Evolutionary conservation across 2,888 invertebrate species (phyloP), one percentile per base, ranked within the genome.

Genomic region (Mimumesa dahlbomi): DNA sequence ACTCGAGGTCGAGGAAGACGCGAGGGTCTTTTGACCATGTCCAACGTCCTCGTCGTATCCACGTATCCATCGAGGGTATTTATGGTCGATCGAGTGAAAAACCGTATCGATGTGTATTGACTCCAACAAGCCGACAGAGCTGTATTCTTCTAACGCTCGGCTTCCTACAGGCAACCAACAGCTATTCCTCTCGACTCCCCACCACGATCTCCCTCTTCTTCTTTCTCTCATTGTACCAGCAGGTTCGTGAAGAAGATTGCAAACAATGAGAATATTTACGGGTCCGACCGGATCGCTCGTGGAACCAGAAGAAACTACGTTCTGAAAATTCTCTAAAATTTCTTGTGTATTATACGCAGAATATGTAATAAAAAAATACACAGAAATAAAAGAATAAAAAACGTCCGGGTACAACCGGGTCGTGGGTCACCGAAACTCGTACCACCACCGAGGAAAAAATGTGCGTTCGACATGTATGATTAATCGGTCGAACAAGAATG

Each of bases 51-150:
- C 46, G 22, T 6, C 16, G 31, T 1, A 43, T 13, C 11, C 25
- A n/a, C 43, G 21, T 22, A 9, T 25, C 9, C 52, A 31, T 50
- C 29, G 21, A 29, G 2, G 25, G 16, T 22, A 46, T 49, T 63
- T 38, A 42, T 34, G 53, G 36, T 34, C 34, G 52, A 63, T 63
- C 40, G 13, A 18, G n/a, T 4, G 36, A 48, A 36, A 52, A 54
- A 46, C 21, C 40, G n/a, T 49, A 54, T 53, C 36, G 49, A 53
- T 53, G 63, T 52, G 42, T 62, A 65, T 69, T 31, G 66, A 42
- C 34, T 71, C 31, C 42, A 46, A 43, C 63, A 61, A 46, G 50
- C 16, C 52, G 36, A 40, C 13, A 31, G 18, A 52, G 52, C 29
- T n/a, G 9, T 19, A 19, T 36, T 34, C 40, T 29, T 11, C 13